A percentile compares a stretch with the other conserved stretches of the same genome.
Evolutionary conservation across 2,888 invertebrate genomes (phyloP).

Genomic region (Megalurothrips usitatus): DNA sequence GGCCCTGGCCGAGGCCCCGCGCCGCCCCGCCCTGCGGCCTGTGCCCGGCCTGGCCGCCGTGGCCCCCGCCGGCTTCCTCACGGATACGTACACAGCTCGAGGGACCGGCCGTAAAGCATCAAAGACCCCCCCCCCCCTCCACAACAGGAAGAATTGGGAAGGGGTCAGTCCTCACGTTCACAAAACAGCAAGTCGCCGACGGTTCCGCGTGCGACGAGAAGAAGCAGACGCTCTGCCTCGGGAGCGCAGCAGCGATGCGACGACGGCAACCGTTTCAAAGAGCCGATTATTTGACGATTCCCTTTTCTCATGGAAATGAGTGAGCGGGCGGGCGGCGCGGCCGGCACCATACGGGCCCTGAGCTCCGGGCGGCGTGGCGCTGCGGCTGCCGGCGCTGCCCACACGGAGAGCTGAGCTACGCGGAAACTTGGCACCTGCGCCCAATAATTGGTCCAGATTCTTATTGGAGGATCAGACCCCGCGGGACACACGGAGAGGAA

Average conservation of each 20-base stretch:
- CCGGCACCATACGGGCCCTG: neutral
- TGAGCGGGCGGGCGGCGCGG: too few relatives aligned
- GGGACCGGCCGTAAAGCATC: too few relatives aligned
- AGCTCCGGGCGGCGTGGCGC: neutral
- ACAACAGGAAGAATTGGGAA: too few relatives aligned
- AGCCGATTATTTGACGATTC: neutral
- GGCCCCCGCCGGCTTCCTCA: neutral
- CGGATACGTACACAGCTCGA: too few relatives aligned
- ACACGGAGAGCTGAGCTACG: neutral
- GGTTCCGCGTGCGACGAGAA: too few relatives aligned
- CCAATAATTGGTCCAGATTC: conserved; percentile 23
- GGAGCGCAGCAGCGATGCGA: too few relatives aligned
- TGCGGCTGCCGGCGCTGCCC: neutral
- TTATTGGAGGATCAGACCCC: neutral
- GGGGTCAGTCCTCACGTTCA: too few relatives aligned
- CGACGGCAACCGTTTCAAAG: too few relatives aligned
- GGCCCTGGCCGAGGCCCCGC: neutral
- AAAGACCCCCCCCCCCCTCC: too few relatives aligned
- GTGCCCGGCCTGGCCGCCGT: neutral
- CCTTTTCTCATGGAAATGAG: neutral
- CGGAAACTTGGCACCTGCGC: conserved; percentile 25
- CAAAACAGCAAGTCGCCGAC: too few relatives aligned
- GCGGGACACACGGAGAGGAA: neutral
- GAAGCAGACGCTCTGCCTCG: too few relatives aligned
- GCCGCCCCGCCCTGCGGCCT: neutral